Percentiles rank a stretch among this genome's conserved stretches.
Evolutionary conservation across 2,888 invertebrate species (phyloP).

Genomic region (Plebejus anna): DNA sequence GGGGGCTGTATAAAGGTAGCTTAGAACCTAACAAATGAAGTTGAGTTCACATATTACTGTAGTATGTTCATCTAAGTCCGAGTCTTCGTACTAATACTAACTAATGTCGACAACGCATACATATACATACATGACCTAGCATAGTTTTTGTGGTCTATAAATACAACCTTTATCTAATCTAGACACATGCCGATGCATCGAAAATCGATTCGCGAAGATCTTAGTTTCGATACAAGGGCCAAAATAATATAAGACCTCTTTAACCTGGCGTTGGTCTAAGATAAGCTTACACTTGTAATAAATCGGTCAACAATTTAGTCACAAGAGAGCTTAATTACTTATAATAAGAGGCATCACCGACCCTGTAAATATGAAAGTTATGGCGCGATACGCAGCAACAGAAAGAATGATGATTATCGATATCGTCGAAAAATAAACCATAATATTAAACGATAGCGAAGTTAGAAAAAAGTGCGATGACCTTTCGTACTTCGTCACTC

Average conservation of each 20-base stretch:
- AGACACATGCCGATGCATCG: not conserved
- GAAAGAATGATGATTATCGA: not conserved
- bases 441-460: not conserved
- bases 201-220: not conserved
- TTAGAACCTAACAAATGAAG: constrained; percentile 45
- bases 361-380: constrained; percentile 9
- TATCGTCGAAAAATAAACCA: not conserved
- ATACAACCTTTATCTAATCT: constrained; percentile 28
- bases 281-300: constrained; percentile 4
- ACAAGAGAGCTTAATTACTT: constrained; percentile 13
- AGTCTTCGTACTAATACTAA: constrained; percentile 13
- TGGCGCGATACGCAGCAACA: constrained; percentile 4
- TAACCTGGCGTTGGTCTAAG: constrained; percentile 20
- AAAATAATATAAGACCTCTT: constrained; percentile 7
- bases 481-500: not conserved
- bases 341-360: constrained; percentile 20
- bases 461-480: not conserved
- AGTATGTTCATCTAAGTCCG: constrained; percentile 32
- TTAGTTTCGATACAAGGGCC: not conserved
- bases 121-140: constrained; percentile 31
- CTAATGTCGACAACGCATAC: constrained; percentile 16
- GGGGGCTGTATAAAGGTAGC: constrained; percentile 37
- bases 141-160: constrained; percentile 13
- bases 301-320: not conserved
- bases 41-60: constrained; percentile 37